A percentile compares a stretch with the other conserved stretches of the same genome.
These are phyloP conservation scores for Eonycteris spelaea DNA, from an alignment of 2,113 vertebrate species.

Conservation along the genomic window DNA sequence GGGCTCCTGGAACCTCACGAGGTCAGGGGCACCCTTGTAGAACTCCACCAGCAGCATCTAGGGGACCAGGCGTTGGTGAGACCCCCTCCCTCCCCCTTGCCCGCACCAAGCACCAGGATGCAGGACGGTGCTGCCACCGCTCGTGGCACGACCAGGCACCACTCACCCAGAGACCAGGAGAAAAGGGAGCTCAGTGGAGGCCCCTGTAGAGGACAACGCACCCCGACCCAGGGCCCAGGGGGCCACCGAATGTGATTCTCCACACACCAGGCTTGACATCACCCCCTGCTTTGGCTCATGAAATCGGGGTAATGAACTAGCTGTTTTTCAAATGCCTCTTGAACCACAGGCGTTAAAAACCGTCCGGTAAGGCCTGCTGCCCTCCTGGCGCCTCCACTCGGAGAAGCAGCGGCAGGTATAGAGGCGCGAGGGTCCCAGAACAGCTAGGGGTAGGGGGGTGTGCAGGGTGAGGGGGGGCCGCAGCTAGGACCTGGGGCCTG, in stretches of 20 bases:
- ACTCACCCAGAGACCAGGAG: background rate
- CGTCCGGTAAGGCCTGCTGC: background rate
- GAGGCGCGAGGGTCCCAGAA: background rate
- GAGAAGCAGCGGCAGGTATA: background rate
- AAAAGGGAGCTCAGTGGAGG: background rate
- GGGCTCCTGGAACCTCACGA: constrained; percentile 91
- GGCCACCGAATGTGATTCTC: accelerated
- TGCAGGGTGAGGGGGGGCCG: accelerated
- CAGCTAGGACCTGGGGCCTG: too few species aligned
- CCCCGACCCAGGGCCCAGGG: too few species aligned
- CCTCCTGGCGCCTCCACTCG: background rate
- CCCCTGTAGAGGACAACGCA: background rate
- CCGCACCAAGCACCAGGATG: background rate
- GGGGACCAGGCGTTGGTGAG: background rate
- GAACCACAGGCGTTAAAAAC: background rate
- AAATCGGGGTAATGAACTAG: background rate
- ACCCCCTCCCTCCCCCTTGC: background rate
- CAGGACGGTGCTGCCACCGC: background rate
- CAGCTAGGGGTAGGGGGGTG: background rate
- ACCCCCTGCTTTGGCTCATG: background rate
- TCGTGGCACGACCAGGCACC: background rate
- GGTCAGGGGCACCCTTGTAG: constrained; percentile 92
- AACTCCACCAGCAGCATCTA: constrained; percentile 95
- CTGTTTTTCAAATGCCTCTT: background rate
- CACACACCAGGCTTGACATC: background rate